Conservation (phyloP, 2,888 invertebrate genomes). For the Drosophila infuscata region DNA sequence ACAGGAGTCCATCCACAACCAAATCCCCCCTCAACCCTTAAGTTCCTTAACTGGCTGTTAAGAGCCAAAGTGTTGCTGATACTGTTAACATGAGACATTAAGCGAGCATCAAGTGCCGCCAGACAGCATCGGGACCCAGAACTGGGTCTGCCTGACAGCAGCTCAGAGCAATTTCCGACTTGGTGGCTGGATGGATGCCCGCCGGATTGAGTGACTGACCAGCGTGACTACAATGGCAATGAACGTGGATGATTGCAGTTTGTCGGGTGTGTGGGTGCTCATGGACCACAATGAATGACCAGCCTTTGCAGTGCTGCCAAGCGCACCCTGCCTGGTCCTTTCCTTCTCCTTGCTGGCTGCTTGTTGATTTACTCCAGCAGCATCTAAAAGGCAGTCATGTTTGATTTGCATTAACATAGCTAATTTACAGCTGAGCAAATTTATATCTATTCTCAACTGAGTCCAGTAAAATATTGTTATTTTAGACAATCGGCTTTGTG, state of each 20-base stretch:
- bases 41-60: constrained; percentile 46
- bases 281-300: constrained; percentile 36
- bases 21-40: neutral
- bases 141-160: constrained; percentile 1
- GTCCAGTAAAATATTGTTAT: constrained; percentile 31
- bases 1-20: neutral
- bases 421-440: constrained; percentile 53
- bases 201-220: constrained; percentile 26
- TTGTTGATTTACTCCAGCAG: constrained; percentile 43
- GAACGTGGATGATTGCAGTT: constrained; percentile 28
- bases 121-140: neutral
- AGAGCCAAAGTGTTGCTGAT: constrained; percentile 63
- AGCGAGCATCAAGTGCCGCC: constrained; percentile 64
- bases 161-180: constrained; percentile 17
- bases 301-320: constrained; percentile 40
- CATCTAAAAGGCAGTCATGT: constrained; percentile 16
- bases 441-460: constrained; percentile 55
- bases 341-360: constrained; percentile 12
- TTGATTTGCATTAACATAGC: constrained; percentile 33
- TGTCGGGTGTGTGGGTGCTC: constrained; percentile 1
- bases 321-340: constrained; percentile 1
- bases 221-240: constrained; percentile 26
- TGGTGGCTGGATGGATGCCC: neutral
- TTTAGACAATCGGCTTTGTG: constrained; percentile 8
- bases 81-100: constrained; percentile 70